Evolutionary conservation across 2,797 vertebrate species (phyloP), one percentile per base, ranked within the genome.

Genomic region (Anguilla obscura): DNA sequence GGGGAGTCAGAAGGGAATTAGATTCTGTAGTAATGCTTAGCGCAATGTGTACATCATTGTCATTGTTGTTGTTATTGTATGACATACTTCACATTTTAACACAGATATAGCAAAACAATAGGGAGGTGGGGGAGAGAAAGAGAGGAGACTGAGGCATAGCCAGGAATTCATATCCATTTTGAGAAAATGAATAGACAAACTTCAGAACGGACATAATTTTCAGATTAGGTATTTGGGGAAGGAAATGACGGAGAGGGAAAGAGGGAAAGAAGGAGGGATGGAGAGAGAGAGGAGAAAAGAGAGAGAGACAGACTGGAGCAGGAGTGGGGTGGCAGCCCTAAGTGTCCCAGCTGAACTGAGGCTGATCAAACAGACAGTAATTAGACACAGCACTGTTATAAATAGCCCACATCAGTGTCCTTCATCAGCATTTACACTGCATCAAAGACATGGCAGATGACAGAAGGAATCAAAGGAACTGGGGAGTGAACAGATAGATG

Each of bases 381-480:
- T 82, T 82, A 82, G 79, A 82, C 40, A 82, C 79, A 82, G 21
- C 79, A 50, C 79, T 50, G 79, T 45, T 82, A 82, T 82, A 50
- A 82, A 82, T 82, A 82, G 45, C 40, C 45, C 45, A n/a, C 40
- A 82, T 50, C 79, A 50, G 79, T 82, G 45, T 82, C 79, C 79
- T 82, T 82, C 79, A 82, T 82, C 79, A 48, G 79, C 45, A 45
- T 50, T 82, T 82, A 82, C 79, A 82, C 79, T 82, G 79, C 79
- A 82, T 50, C 79, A 82, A 82, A 82, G 40, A 82, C 79, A 50
- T 82, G 79, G 79, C 45, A 50, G 79, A 82, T 40, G 74, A 40
- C 33, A 5, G 74, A 76, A 76, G 40, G 33, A 76, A 76, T 40
- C 33, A 76, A 36, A 76, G 21, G 40, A 82, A 79, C 1, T 4